Base-by-base conservation (phyloP, 2,113 vertebrate species). In the Psittacara wagleri region DNA sequence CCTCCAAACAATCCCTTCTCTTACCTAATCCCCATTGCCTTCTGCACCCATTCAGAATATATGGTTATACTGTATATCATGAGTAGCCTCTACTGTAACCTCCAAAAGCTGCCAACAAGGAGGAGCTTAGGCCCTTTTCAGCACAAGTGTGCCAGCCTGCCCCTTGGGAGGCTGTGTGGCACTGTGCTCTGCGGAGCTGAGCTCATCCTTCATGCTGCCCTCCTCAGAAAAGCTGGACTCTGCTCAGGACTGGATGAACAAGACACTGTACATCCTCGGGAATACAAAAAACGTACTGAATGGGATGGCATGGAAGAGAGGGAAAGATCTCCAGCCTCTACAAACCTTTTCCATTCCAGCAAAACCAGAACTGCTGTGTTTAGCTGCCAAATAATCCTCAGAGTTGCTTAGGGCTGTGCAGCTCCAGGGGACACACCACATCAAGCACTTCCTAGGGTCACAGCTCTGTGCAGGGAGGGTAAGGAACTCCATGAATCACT, bases 391-490 rank as follows among this genome's bases (percentile, higher is more conserved):
- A 86, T 54, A 81, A 74, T 66, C 23, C 41, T 20, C 15, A 76
- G 57, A 76, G 75, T 37, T n/a, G 9, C 59, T 92, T 8, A 74
- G 72, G 66, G 79, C 67, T 74, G 35, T 49, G 63, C 59, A 79
- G 66, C 85, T 90, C 79, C 86, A 66, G 76, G 72, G 75, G 59
- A 86, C 90, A 88, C 88, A 93, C 75, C 86, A 80, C 75, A 93
- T 37, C 83, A 86, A 93, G 59, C 41, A 24, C 44, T 86, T 88
- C 74, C 48, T 80, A 88, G 85, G 54, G 41, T 79, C 54, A 41
- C 67, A 69, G 76, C 57, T 35, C 48, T 48, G 41, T 10, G 3
- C 49, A 74, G 43, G 77, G 83, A 90, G 75, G 43, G 83, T 80
- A 82, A 67, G 79, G 81, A 92, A 62, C 84, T 80, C 72, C 27